phyloP scores from a whole-genome alignment of 2,113 vertebrate genomes.

The Cacatua alba region DNA sequence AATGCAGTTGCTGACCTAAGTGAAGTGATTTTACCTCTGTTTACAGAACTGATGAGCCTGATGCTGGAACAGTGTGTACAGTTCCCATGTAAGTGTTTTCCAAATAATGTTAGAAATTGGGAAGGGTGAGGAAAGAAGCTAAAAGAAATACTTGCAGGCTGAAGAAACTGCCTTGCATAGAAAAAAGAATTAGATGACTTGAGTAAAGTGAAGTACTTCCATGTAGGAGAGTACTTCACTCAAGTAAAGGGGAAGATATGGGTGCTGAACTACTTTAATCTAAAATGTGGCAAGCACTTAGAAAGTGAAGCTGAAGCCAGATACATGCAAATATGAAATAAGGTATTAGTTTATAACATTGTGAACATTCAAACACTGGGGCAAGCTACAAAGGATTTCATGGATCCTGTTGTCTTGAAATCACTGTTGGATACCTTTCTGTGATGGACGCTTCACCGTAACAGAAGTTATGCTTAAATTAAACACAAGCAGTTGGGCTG shows the following conservation, averaged over 20 bases:
- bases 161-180: not conserved
- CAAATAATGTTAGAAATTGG: not conserved
- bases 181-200: not conserved
- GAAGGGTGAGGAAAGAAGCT: not conserved
- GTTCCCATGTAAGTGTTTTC: not conserved
- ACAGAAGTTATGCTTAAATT: not conserved
- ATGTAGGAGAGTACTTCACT: not conserved
- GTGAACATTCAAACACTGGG: not conserved
- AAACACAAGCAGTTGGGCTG: not conserved
- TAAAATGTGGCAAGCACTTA: not conserved
- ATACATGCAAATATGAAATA: not conserved
- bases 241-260: not conserved
- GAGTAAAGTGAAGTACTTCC: not conserved
- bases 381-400: not conserved
- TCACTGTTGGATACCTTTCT: not conserved
- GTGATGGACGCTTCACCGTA: not conserved
- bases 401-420: not conserved
- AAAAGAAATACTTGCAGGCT: not conserved
- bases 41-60: not conserved
- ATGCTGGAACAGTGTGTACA: not conserved
- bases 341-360: not conserved
- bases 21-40: conserved; percentile 14
- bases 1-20: not conserved
- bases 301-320: not conserved
- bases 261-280: not conserved